Conservation (phyloP, 2,797 vertebrate genomes). For the Picus viridis region DNA sequence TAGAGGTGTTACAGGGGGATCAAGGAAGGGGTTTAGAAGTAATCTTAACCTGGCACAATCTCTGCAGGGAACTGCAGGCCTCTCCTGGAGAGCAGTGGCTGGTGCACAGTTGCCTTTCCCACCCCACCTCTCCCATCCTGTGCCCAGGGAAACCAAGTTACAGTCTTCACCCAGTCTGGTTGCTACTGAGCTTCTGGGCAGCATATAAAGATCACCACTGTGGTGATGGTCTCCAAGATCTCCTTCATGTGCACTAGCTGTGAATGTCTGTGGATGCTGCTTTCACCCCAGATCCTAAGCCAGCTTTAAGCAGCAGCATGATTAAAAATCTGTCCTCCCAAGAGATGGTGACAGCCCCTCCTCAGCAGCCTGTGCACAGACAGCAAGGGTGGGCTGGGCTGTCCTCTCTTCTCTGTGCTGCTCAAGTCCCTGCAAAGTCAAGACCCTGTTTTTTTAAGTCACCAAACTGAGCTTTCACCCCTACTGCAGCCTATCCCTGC, state of each 20-base stretch:
- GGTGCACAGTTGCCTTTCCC: neutral
- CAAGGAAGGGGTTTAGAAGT: neutral
- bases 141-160: neutral
- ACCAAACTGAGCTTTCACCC: neutral
- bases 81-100: neutral
- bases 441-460: neutral
- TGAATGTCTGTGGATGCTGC: neutral
- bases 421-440: neutral
- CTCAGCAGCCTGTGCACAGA: neutral
- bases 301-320: neutral
- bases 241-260: neutral
- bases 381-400: neutral
- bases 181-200: neutral
- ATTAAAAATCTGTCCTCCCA: conserved; percentile 31
- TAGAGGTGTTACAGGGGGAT: neutral
- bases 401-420: neutral
- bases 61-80: neutral
- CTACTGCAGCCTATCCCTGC: neutral
- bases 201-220: neutral
- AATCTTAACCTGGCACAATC: neutral
- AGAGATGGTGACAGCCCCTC: neutral
- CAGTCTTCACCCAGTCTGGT: neutral
- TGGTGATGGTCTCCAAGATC: neutral
- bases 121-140: neutral
- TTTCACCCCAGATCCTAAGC: neutral